Conservation (phyloP, 1,140 invertebrate genomes). For the Drosophila lacertosa region DNA sequence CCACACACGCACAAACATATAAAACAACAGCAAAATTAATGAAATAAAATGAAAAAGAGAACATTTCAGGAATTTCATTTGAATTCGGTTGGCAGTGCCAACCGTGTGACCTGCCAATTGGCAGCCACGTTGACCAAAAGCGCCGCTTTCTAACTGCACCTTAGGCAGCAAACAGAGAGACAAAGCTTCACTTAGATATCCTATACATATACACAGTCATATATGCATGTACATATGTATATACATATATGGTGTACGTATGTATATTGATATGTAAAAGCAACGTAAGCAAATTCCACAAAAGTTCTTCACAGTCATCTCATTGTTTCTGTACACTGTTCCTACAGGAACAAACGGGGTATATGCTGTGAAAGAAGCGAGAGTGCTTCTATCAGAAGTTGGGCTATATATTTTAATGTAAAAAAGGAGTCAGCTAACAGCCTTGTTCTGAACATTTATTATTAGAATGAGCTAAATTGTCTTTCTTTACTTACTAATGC, state of each 20-base stretch:
- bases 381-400: no score
- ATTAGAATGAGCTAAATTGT: no score
- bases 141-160: conserved; percentile 21
- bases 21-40: no score
- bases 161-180: conserved; percentile 2
- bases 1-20: conserved; percentile 11
- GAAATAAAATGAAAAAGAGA: conserved; percentile 24
- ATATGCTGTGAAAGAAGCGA: not conserved
- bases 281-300: conserved; percentile 31
- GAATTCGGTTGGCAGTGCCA: conserved; percentile 36
- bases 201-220: not conserved
- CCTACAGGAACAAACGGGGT: not conserved
- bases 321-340: not conserved
- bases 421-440: no score
- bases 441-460: no score
- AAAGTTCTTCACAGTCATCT: conserved; percentile 33
- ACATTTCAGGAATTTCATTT: conserved; percentile 48
- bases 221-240: not conserved
- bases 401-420: no score
- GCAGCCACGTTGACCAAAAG: conserved; percentile 24
- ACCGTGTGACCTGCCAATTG: conserved; percentile 28
- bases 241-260: not conserved
- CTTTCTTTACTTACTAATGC: no score
- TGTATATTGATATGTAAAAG: conserved; percentile 9
- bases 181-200: not conserved